Percentiles rank a stretch among this genome's conserved stretches.
Evolutionary conservation across 2,113 vertebrate genomes (phyloP).

Genomic region (Nestor notabilis): DNA sequence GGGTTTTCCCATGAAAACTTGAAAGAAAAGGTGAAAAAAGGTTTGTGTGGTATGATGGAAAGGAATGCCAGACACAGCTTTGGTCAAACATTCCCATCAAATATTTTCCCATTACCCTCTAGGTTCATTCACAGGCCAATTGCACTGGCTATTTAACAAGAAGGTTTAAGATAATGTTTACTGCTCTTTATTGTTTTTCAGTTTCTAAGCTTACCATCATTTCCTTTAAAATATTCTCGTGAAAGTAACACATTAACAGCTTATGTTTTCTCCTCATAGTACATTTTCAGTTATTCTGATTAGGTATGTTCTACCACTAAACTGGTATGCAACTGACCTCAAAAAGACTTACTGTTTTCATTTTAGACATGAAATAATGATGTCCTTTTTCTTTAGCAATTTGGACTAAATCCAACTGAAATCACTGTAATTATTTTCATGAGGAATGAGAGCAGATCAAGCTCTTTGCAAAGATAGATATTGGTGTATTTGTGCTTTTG

Average conservation of each 20-base stretch:
- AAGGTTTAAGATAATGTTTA: constrained; percentile 50
- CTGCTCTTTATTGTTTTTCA: background rate
- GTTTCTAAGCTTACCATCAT: background rate
- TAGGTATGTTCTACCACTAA: background rate
- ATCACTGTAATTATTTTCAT: background rate
- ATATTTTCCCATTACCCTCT: constrained; percentile 58
- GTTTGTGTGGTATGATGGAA: constrained; percentile 57
- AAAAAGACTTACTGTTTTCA: background rate
- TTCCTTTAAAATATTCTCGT: background rate
- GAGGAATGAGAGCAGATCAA: background rate
- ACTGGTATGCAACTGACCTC: background rate
- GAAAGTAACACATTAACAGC: background rate
- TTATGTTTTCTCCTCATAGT: background rate
- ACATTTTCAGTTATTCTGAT: background rate
- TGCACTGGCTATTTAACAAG: constrained; percentile 55
- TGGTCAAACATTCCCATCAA: constrained; percentile 66
- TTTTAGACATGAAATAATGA: background rate
- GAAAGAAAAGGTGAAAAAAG: constrained; percentile 64
- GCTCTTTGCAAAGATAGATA: background rate
- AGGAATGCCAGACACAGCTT: constrained; percentile 65
- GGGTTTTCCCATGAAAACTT: constrained; percentile 58
- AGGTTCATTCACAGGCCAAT: constrained; percentile 69
- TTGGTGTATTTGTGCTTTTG: background rate
- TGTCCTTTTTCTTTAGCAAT: background rate
- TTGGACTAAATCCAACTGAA: background rate